phyloP scores from a whole-genome alignment of 2,113 vertebrate genomes.

The Aspiorhynchus laticeps region DNA sequence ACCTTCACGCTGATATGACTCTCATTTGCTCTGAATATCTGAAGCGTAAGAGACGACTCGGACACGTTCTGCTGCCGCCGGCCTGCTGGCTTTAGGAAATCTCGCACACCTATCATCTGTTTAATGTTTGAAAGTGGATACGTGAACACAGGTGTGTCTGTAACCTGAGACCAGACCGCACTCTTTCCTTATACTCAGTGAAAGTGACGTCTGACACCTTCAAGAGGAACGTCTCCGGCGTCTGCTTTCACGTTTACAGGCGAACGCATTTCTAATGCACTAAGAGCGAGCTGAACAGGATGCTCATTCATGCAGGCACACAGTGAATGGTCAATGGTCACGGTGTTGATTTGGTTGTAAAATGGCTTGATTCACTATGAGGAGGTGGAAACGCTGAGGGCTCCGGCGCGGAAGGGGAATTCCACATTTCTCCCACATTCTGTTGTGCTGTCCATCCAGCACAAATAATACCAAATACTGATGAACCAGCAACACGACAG shows the following conservation, averaged over 20 bases:
- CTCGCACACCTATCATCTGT: not conserved
- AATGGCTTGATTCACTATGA: conserved; percentile 15
- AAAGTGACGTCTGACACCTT: not conserved
- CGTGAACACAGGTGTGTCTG: not conserved
- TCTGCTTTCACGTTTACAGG: not conserved
- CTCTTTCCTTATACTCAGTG: not conserved
- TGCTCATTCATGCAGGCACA: not conserved
- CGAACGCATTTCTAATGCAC: not conserved
- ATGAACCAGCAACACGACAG: not conserved
- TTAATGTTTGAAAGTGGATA: not conserved
- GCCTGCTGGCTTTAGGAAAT: not conserved
- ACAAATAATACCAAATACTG: not conserved
- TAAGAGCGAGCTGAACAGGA: not conserved
- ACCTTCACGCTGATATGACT: not conserved
- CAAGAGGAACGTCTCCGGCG: not conserved
- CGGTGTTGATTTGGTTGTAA: conserved; percentile 24
- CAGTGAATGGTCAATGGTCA: not conserved
- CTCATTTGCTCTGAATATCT: not conserved
- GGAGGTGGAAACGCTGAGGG: not conserved
- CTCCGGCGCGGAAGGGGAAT: conserved; percentile 4
- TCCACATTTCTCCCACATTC: conserved; percentile 20
- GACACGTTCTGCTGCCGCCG: not conserved
- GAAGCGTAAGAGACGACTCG: not conserved
- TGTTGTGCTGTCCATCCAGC: not conserved
- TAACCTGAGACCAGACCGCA: not conserved